Conservation (phyloP, 53 echinoderm and acorn worm species). For the Paracentrotus lividus region DNA sequence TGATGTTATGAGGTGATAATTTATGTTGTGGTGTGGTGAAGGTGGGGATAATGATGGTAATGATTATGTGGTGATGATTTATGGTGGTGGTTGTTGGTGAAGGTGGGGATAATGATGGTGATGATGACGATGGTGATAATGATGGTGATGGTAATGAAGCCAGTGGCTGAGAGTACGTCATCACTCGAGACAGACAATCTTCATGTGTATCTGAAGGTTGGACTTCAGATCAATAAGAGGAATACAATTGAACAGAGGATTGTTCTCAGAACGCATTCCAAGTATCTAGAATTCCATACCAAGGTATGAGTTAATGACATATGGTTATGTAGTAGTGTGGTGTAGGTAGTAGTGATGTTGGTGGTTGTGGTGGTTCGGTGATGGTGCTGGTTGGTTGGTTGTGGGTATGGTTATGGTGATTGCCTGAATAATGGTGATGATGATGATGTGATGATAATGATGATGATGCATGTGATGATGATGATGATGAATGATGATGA, state of each 20-base stretch:
- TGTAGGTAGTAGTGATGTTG: background rate
- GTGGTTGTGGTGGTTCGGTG: background rate
- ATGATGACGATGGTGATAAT: background rate
- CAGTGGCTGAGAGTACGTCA: constrained; percentile 8
- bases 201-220: constrained; percentile 75
- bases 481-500: constrained; percentile 38
- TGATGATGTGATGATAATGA: no score
- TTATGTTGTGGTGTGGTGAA: background rate
- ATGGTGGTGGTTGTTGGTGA: background rate
- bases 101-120: background rate
- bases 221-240: constrained; percentile 74
- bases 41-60: background rate
- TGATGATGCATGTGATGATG: constrained; percentile 22
- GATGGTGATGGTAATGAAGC: no score
- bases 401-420: background rate
- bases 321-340: background rate
- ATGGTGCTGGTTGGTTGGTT: no score
- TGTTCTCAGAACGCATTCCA: constrained; percentile 78
- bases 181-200: constrained; percentile 70
- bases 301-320: constrained; percentile 69
- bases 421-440: background rate
- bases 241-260: constrained; percentile 90
- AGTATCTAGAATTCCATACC: constrained; percentile 83
- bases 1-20: background rate
- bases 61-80: background rate